Conservation (phyloP, 1,140 invertebrate genomes). For the Cherax destructor region DNA sequence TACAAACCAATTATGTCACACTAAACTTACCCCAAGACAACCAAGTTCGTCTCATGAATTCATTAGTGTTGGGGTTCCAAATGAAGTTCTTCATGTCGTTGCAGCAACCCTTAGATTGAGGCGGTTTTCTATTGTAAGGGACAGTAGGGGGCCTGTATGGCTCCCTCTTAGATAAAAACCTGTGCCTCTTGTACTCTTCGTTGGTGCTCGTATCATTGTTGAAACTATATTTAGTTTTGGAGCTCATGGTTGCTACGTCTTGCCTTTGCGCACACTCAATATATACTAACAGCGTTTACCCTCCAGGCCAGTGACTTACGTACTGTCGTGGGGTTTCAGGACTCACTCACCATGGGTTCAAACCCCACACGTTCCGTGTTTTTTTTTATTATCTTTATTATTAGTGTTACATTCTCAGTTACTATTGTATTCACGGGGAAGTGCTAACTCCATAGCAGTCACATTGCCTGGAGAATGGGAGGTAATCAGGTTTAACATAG, state of each 20-base stretch:
- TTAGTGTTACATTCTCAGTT: too few relatives aligned
- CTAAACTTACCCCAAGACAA: conserved; percentile 10
- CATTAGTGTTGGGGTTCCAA: background rate
- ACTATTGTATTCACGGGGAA: too few relatives aligned
- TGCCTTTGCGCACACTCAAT: background rate
- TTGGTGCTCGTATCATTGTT: background rate
- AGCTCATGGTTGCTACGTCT: background rate
- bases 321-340: too few relatives aligned
- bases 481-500: too few relatives aligned
- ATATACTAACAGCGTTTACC: too few relatives aligned
- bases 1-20: too few relatives aligned
- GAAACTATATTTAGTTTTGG: background rate
- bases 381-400: too few relatives aligned
- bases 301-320: too few relatives aligned
- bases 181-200: background rate
- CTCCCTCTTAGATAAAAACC: background rate
- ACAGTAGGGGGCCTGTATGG: background rate
- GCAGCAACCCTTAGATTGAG: background rate
- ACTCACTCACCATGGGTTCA: too few relatives aligned
- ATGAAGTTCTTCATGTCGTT: background rate
- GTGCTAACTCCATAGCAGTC: too few relatives aligned
- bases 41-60: background rate
- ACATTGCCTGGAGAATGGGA: too few relatives aligned
- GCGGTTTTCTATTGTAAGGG: background rate
- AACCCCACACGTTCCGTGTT: too few relatives aligned